Evolutionary conservation across 2,797 vertebrate species (phyloP).

Genomic region (Psittacula derbiana): DNA sequence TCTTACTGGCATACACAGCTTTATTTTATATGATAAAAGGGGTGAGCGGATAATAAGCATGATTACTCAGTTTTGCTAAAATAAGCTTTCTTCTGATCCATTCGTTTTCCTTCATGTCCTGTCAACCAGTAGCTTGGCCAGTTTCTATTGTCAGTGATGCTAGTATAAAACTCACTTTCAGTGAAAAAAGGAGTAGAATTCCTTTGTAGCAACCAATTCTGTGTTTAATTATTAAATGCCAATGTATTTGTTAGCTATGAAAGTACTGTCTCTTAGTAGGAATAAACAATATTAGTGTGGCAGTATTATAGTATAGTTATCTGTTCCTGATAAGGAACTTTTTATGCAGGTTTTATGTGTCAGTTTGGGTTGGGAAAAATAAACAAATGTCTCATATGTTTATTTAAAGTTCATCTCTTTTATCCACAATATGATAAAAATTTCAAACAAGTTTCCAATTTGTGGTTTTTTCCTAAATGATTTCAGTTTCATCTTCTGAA

Average conservation of each 20-base stretch:
- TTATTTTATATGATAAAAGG: neutral
- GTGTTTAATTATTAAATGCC: neutral
- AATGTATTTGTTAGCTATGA: neutral
- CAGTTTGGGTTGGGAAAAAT: neutral
- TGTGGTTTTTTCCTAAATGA: neutral
- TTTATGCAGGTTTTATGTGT: neutral
- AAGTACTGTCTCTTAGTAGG: neutral
- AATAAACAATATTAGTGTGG: neutral
- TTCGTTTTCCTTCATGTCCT: neutral
- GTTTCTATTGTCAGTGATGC: neutral
- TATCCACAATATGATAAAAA: neutral
- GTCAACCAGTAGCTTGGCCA: neutral
- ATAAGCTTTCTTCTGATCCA: neutral
- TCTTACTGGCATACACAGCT: neutral
- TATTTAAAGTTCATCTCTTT: neutral
- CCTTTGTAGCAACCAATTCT: neutral
- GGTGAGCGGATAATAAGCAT: neutral
- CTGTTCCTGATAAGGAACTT: neutral
- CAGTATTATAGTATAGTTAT: neutral
- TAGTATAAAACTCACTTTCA: neutral
- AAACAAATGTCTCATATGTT: slow-evolving; percentile 8
- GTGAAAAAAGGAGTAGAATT: neutral
- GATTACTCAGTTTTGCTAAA: neutral
- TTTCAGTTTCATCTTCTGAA: neutral
- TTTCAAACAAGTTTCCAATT: neutral